Conservation (phyloP, 2,113 vertebrate species). For the Prunella fulvescens region DNA sequence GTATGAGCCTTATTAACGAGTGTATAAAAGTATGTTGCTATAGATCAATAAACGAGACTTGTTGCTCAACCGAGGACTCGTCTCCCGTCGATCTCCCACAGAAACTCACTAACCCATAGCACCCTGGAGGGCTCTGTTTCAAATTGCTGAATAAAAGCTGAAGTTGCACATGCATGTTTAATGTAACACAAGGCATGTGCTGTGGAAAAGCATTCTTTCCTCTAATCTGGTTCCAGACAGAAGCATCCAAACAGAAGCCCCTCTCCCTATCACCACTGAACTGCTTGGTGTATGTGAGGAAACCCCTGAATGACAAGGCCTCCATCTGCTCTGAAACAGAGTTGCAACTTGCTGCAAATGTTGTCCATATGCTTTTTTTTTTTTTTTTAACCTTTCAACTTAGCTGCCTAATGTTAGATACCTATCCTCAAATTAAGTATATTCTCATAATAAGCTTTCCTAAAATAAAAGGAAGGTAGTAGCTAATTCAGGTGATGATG, state of each 20-base stretch:
- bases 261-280: slow-evolving; percentile 37
- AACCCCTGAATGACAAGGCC: slow-evolving; percentile 56
- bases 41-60: no score
- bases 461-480: not conserved
- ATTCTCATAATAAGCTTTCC: not conserved
- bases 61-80: no score
- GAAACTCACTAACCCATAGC: not conserved
- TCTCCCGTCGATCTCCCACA: no score
- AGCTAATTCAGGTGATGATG: not conserved
- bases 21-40: no score
- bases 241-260: slow-evolving; percentile 57
- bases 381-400: not conserved
- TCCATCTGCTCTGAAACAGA: slow-evolving; percentile 53
- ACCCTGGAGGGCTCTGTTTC: not conserved
- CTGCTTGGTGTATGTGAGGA: slow-evolving; percentile 14
- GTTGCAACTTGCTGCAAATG: slow-evolving; percentile 55
- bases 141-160: slow-evolving; percentile 27
- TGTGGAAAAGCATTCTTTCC: not conserved
- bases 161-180: slow-evolving; percentile 53
- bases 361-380: slow-evolving; percentile 60
- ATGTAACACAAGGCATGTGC: slow-evolving; percentile 30
- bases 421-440: slow-evolving; percentile 10
- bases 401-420: slow-evolving; percentile 5
- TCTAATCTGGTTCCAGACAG: slow-evolving; percentile 55
- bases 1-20: no score